Base-by-base conservation (phyloP, 92 coral and sea anemone species). In the Bergia sp. region DNA sequence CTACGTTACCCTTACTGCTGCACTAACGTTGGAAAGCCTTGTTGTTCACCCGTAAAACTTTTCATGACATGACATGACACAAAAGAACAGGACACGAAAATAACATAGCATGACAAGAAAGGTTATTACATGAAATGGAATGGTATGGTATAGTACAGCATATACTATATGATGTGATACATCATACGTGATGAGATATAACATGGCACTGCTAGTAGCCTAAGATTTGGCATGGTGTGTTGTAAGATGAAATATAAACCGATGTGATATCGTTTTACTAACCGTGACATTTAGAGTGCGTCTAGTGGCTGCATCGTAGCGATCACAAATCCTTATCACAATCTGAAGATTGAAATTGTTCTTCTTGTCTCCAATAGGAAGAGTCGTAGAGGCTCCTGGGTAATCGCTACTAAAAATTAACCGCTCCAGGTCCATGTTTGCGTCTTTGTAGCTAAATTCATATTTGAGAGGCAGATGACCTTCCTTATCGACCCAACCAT, bases 351-450 rank as follows among this genome's bases (percentile, higher is more conserved):
- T 42, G 44, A 84, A 84, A 40, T 45, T 84, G 45, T 71, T 84
- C 41, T 73, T 84, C 37, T 7, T 50, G 78, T 84, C 79, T 72
- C 87, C 87, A 0, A 84, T 66, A 1, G 87, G 87, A 45, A 84
- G 87, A 29, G 58, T 47, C 49, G 79, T 73, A 9, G 67, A 29
- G 40, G 42, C 79, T 69, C 67, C 39, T 43, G 44, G 78, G 12
- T 84, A 71, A 84, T 84, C 87, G 37, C 44, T 84, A 45, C 87
- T 84, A 40, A 84, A 38, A 84, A 84, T 84, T 55, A 84, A 36
- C 15, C 79, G 50, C 61, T 84, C 79, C 61, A 84, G 7, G 37
- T 47, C 87, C 64, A 38, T 4, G 5, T 71, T 71, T 45, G 87
- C 15, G 29, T 84, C 79, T 43, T 71, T 84, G 40, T 84, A 84